Percentiles rank a stretch among this genome's conserved stretches.
Conservation (phyloP, 2,797 vertebrate genomes). For the Staurois parvus region DNA sequence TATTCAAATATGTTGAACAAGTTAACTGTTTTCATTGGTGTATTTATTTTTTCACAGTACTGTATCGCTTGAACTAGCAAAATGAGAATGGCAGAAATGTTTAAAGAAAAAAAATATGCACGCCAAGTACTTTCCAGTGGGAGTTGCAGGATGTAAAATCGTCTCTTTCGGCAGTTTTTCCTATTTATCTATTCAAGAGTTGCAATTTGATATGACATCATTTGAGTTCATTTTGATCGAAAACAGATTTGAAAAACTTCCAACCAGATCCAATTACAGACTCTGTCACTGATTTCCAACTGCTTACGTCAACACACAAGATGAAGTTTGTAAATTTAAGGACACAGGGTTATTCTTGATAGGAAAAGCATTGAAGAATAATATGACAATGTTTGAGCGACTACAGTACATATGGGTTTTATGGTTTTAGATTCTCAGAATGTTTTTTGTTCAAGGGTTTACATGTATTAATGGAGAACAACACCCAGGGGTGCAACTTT, state of each 20-base stretch:
- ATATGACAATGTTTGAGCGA: background rate
- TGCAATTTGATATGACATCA: conserved; percentile 29
- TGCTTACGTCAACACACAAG: conserved; percentile 23
- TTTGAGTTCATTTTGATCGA: conserved; percentile 27
- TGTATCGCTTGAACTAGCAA: no score
- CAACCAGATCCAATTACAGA: conserved; percentile 28
- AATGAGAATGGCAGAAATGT: no score
- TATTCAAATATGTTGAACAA: no score
- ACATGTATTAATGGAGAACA: background rate
- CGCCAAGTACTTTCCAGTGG: background rate
- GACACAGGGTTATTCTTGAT: conserved; percentile 38
- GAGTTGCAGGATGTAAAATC: background rate
- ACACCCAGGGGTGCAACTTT: no score
- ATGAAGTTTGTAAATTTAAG: conserved; percentile 22
- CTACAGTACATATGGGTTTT: no score
- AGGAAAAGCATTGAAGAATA: background rate
- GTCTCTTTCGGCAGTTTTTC: conserved; percentile 12
- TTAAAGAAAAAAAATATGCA: no score
- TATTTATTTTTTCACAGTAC: no score
- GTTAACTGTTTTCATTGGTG: no score
- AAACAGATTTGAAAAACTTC: conserved; percentile 27
- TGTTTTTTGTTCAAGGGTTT: no score
- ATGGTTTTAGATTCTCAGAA: no score
- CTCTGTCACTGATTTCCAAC: conserved; percentile 30
- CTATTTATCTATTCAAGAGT: conserved; percentile 5